A percentile compares a stretch with the other conserved stretches of the same genome.
phyloP scores from a whole-genome alignment of 2,797 vertebrate genomes.

The Vireo griseus region DNA sequence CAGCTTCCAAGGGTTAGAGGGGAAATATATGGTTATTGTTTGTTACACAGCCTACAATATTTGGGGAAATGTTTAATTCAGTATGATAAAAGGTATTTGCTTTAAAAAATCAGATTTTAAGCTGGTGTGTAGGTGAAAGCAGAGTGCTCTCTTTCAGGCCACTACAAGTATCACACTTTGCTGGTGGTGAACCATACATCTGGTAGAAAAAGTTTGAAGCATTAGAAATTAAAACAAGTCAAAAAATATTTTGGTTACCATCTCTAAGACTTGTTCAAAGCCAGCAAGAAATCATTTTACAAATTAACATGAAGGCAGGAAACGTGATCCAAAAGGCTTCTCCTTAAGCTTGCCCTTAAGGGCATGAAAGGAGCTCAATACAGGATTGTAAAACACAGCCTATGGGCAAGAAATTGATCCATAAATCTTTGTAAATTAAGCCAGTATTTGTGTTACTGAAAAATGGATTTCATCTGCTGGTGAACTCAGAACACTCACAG shows the following conservation, averaged over 20 bases:
- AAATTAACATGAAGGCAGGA: background rate
- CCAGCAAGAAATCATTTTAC: background rate
- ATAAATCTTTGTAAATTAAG: conserved; percentile 36
- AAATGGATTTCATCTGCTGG: conserved; percentile 11
- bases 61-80: background rate
- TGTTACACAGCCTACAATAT: background rate
- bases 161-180: background rate
- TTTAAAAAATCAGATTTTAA: background rate
- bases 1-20: background rate
- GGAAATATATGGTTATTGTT: background rate
- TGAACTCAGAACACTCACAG: background rate
- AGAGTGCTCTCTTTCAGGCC: background rate
- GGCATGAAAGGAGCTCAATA: background rate
- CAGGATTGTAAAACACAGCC: background rate
- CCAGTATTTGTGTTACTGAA: background rate
- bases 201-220: background rate
- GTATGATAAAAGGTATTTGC: background rate
- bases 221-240: background rate
- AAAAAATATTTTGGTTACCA: background rate
- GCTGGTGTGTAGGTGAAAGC: background rate
- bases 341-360: background rate
- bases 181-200: background rate
- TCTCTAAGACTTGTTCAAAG: background rate
- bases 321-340: background rate
- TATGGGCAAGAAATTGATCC: conserved; percentile 17